Percentiles rank a stretch among this genome's conserved stretches.
Evolutionary conservation across 2,113 vertebrate genomes (phyloP).

Genomic region (Zeus faber): DNA sequence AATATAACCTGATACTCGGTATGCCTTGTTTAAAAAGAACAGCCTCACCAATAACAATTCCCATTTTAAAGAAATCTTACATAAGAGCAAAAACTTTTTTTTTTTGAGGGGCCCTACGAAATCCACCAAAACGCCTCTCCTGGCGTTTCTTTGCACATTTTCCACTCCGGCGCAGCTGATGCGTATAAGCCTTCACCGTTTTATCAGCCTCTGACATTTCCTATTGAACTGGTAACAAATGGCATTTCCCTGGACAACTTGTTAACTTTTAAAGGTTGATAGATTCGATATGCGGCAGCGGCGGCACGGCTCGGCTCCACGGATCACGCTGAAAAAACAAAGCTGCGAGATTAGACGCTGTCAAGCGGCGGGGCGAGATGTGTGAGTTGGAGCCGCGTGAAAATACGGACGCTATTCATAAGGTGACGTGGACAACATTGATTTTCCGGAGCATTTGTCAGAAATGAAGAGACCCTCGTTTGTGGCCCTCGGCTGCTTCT

Average conservation of each 20-base stretch:
- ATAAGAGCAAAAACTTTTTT: no score
- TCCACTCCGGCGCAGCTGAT: slow-evolving; percentile 56
- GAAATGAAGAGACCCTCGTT: slow-evolving; percentile 15
- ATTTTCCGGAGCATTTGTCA: slow-evolving; percentile 50
- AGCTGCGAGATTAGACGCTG: slow-evolving; percentile 71
- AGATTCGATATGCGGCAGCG: slow-evolving; percentile 67
- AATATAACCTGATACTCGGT: no score
- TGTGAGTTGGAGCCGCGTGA: slow-evolving; percentile 49
- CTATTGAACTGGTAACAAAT: slow-evolving; percentile 80
- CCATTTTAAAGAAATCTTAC: no score
- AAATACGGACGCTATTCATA: slow-evolving; percentile 58
- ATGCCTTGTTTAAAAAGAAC: no score
- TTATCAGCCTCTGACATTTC: slow-evolving; percentile 80
- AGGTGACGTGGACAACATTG: slow-evolving; percentile 53
- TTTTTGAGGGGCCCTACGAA: no score
- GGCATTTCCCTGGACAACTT: slow-evolving; percentile 81
- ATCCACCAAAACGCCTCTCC: no score
- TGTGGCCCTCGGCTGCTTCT: not conserved
- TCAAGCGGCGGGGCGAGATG: slow-evolving; percentile 65
- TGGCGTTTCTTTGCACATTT: slow-evolving; percentile 38
- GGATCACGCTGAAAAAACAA: slow-evolving; percentile 71
- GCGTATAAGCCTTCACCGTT: slow-evolving; percentile 62
- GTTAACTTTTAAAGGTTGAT: slow-evolving; percentile 87
- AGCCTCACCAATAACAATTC: no score
- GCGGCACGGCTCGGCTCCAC: slow-evolving; percentile 70